These are phyloP conservation scores for Druon quercuslanigerum DNA, from an alignment of 1,140 invertebrate species.

Conservation along the genomic window DNA sequence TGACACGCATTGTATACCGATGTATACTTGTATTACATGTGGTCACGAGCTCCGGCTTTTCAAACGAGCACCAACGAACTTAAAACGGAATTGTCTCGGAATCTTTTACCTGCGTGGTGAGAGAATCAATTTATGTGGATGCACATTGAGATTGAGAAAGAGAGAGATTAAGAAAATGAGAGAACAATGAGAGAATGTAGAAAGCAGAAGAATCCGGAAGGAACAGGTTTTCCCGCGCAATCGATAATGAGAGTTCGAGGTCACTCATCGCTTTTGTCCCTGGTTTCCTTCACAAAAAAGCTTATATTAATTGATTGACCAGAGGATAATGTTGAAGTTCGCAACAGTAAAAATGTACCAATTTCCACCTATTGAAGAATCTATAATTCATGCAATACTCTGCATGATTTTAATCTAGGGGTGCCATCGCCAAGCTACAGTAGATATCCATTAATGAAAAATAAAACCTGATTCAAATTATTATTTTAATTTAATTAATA, in stretches of 20 bases:
- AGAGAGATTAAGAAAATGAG: neutral
- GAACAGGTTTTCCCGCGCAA: constrained; percentile 60
- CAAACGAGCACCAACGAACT: neutral
- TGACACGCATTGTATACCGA: constrained; percentile 40
- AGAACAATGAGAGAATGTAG: neutral
- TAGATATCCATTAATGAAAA: no score
- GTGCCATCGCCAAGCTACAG: no score
- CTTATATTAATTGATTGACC: neutral
- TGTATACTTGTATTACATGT: constrained; percentile 32
- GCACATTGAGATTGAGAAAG: constrained; percentile 17
- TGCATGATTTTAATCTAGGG: no score
- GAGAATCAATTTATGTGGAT: neutral
- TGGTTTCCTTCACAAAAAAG: constrained; percentile 8
- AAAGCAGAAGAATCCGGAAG: constrained; percentile 49
- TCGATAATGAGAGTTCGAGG: constrained; percentile 58
- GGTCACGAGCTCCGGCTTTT: neutral
- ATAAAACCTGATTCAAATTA: no score
- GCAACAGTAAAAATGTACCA: neutral
- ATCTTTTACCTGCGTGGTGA: constrained; percentile 22
- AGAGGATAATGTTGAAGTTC: neutral
- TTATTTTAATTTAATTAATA: no score
- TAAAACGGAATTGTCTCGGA: constrained; percentile 44
- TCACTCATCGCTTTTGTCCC: constrained; percentile 44
- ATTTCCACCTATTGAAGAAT: neutral
- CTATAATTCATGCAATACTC: neutral